A percentile compares a stretch with the other conserved stretches of the same genome.
These are phyloP conservation scores for Chaetogeoica ovagalla DNA, from an alignment of 2,888 invertebrate genomes.

Conservation along the genomic window DNA sequence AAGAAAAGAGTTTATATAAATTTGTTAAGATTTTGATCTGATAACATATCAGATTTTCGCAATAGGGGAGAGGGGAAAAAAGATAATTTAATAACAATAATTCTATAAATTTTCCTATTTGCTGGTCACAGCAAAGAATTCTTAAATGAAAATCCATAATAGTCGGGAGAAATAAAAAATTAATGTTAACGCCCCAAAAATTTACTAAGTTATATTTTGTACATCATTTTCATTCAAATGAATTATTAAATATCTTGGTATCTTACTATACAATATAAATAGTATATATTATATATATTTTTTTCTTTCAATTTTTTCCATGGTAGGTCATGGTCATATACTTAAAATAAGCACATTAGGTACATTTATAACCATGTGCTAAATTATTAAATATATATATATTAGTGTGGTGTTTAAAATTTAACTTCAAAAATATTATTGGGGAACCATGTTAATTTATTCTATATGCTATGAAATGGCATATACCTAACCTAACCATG, in stretches of 20 bases:
- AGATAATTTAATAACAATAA: background rate
- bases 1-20: background rate
- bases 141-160: no score
- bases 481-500: no score
- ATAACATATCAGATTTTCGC: background rate
- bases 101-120: background rate
- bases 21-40: slow-evolving; percentile 23
- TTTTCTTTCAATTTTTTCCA: slow-evolving; percentile 9
- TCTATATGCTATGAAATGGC: no score
- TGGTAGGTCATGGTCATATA: slow-evolving; percentile 17
- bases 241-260: background rate
- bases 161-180: background rate
- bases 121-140: background rate
- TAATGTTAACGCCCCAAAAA: background rate
- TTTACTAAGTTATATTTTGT: slow-evolving; percentile 5
- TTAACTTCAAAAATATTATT: no score
- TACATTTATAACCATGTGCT: slow-evolving; percentile 29
- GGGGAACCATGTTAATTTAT: no score
- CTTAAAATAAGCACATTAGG: slow-evolving; percentile 34
- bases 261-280: background rate
- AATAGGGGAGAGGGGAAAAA: background rate
- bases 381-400: slow-evolving; percentile 19
- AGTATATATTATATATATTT: slow-evolving; percentile 3
- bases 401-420: no score
- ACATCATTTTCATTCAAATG: background rate